Base-by-base conservation (phyloP, 2,888 invertebrate genomes). In the Aleiodes leptofemur region DNA sequence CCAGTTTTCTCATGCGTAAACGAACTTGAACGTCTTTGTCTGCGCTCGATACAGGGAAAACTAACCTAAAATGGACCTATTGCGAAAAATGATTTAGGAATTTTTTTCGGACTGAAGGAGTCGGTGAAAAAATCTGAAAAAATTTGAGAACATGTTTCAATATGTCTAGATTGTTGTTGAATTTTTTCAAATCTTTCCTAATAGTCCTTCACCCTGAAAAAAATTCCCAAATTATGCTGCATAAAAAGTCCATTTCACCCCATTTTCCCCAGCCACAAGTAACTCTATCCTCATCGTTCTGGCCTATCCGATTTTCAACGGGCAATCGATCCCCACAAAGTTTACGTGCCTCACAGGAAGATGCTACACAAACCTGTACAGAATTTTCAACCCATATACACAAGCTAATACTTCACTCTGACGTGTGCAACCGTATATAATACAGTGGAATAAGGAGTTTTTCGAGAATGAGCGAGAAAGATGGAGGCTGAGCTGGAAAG, bases 261-360 rank as follows among this genome's bases (percentile, higher is more conserved):
- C 59, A 69, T 69, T 73, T 73, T 61, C 69, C 73, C 38, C 50
- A 68, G 69, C 59, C 29, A 56, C 73, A 59, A 59, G 73, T n/a
- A 74, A 70, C 70, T 64, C 48, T 64, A 64, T 48, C 1, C 34
- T 48, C 16, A 43, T 9, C 9, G 16, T 23, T 64, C 9, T 48
- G 43, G 64, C 64, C 74, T 13, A 74, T 69, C 64, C 74, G 64
- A 74, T 74, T 70, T 74, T 53, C 64, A 64, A 74, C 74, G 55
- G 55, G 64, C 70, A 61, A 74, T 74, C 74, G 74, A 74, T 74
- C 61, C 74, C 61, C 43, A 51, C 55, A 55, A 70, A 6, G 70
- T 74, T 74, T 56, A 55, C 55, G 70, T 51, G 16, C 55, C 53
- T 61, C 59, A 23, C 23, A 57, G 59, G 51, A 69, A 74, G 71